Evolutionary conservation across 2,797 vertebrate species (phyloP).

Genomic region (Rhynchonycteris naso): DNA sequence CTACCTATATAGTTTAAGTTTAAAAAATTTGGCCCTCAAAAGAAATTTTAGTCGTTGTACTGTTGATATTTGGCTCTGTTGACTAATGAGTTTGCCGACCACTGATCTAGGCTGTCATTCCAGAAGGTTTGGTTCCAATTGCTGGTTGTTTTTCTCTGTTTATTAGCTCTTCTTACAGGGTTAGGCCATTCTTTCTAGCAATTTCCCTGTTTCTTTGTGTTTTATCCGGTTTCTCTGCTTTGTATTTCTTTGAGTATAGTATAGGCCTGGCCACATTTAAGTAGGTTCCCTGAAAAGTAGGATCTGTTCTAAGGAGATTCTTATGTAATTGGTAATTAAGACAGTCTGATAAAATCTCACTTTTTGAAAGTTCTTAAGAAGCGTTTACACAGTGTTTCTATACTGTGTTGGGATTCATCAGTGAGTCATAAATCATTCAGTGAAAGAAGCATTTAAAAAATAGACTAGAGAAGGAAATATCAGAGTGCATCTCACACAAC

Average conservation of each 20-base stretch:
- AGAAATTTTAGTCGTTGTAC: too few relatives aligned
- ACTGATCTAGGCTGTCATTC: background rate
- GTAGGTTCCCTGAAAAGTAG: slow-evolving; percentile 14
- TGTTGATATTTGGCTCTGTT: too few relatives aligned
- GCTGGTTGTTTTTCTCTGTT: background rate
- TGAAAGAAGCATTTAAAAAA: slow-evolving; percentile 26
- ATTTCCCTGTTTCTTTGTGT: background rate
- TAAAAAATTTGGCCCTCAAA: too few relatives aligned
- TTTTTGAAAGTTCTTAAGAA: background rate
- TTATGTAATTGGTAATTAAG: background rate
- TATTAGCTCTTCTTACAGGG: background rate
- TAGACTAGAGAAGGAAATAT: slow-evolving; percentile 11
- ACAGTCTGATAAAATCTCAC: slow-evolving; percentile 19
- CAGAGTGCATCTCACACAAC: background rate
- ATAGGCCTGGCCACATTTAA: slow-evolving; percentile 26
- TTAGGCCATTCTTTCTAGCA: background rate
- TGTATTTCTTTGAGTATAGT: slow-evolving; percentile 46
- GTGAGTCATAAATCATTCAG: background rate
- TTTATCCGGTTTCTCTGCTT: background rate
- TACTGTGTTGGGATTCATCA: background rate
- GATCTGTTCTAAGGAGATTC: background rate
- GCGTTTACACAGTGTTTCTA: background rate
- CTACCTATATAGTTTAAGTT: too few relatives aligned
- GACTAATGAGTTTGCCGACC: too few relatives aligned
- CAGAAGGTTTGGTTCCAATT: background rate